phyloP scores from a whole-genome alignment of 1,140 invertebrate genomes.

The Solenopsis invicta region DNA sequence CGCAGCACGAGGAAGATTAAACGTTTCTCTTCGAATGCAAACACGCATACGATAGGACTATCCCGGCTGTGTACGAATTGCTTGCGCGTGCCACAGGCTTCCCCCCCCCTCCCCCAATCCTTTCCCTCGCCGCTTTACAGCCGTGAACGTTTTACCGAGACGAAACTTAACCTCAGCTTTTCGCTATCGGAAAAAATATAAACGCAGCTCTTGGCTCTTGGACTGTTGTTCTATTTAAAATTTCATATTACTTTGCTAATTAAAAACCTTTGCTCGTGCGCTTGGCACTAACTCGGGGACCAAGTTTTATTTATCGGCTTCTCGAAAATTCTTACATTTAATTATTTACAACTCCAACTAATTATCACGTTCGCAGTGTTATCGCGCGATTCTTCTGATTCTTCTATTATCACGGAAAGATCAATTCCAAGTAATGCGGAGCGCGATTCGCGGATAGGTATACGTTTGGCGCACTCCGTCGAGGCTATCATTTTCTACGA shows the following conservation, averaged over 20 bases:
- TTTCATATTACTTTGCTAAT: constrained; percentile 21
- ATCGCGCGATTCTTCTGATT: constrained; percentile 15
- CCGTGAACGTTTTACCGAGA: not conserved
- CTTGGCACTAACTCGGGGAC: not conserved
- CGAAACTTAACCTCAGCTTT: not conserved
- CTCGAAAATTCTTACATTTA: not conserved
- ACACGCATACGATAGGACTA: constrained; percentile 34
- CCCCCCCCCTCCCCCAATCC: not conserved
- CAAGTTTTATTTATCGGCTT: constrained; percentile 19
- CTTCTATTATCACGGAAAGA: not conserved
- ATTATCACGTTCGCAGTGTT: not conserved
- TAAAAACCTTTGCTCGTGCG: constrained; percentile 1
- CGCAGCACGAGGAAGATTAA: constrained; percentile 46
- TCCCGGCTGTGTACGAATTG: constrained; percentile 18
- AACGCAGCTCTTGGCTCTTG: not conserved
- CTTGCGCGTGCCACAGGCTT: not conserved
- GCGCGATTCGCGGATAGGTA: not conserved
- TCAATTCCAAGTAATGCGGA: not conserved
- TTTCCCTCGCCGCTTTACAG: not conserved
- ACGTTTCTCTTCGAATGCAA: constrained; percentile 57
- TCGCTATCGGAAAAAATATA: constrained; percentile 4
- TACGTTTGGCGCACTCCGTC: not conserved
- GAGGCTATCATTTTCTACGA: constrained; percentile 47
- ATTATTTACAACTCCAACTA: not conserved
- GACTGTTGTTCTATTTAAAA: not conserved